phyloP scores from a whole-genome alignment of 2,888 invertebrate genomes.

The Brachylomia viminalis region DNA sequence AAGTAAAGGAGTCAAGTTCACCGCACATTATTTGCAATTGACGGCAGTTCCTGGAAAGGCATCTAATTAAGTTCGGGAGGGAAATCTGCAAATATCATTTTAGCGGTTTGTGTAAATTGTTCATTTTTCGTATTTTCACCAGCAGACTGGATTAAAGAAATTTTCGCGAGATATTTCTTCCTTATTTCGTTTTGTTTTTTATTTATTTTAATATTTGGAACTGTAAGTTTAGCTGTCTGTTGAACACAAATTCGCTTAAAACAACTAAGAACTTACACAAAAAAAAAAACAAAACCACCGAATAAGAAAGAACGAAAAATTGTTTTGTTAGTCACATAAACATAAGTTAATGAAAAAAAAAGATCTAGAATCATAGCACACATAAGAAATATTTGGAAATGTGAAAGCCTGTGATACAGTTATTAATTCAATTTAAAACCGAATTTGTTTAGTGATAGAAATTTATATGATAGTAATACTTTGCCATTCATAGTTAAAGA shows the following conservation, averaged over 20 bases:
- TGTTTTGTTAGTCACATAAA: too few relatives aligned
- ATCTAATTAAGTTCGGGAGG: conserved; percentile 1
- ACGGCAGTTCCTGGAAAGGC: neutral
- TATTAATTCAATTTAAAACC: neutral
- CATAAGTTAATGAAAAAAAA: too few relatives aligned
- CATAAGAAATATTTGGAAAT: too few relatives aligned
- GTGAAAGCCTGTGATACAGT: neutral
- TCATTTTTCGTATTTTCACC: conserved; percentile 12
- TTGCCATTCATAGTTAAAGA: neutral
- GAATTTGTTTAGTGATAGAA: neutral
- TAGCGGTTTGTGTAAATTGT: conserved; percentile 11
- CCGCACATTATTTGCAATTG: neutral
- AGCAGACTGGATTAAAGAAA: conserved; percentile 8
- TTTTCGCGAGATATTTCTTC: neutral
- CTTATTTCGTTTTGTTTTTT: neutral
- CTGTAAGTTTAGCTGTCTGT: neutral
- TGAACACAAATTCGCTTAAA: neutral
- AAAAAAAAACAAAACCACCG: too few relatives aligned
- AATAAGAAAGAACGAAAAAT: too few relatives aligned
- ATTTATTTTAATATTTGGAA: neutral
- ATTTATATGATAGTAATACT: neutral
- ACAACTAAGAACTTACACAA: too few relatives aligned
- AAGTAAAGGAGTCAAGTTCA: neutral
- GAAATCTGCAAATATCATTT: conserved; percentile 12
- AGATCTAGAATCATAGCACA: too few relatives aligned